phyloP scores from a whole-genome alignment of 2,797 vertebrate species.

The Gastrophryne carolinensis region DNA sequence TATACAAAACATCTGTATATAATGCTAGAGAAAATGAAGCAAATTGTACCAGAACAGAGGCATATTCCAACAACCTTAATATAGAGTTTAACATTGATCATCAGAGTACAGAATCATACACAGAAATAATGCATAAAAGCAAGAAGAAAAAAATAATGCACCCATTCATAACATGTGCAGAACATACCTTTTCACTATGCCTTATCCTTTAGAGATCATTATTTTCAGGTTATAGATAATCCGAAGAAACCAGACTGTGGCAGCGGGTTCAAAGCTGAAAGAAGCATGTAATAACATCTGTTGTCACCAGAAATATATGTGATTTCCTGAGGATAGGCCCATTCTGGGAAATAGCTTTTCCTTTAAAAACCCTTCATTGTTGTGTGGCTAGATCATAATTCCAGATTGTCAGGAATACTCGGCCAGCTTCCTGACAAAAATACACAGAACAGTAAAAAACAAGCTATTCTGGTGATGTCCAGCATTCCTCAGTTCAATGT shows the following conservation, averaged over 20 bases:
- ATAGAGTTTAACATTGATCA: too few relatives aligned
- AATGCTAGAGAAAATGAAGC: too few relatives aligned
- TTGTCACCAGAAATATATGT: conserved; percentile 29
- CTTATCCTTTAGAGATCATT: neutral
- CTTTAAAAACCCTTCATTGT: conserved; percentile 42
- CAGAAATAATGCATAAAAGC: too few relatives aligned
- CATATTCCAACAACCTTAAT: too few relatives aligned
- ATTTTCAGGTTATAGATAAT: neutral
- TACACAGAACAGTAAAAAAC: too few relatives aligned
- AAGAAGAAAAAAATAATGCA: neutral
- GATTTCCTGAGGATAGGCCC: conserved; percentile 44
- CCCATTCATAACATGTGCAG: neutral
- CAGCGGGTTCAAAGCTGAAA: neutral
- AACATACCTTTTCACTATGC: neutral
- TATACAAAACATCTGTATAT: too few relatives aligned
- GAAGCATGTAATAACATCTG: conserved; percentile 25
- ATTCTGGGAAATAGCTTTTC: conserved; percentile 32
- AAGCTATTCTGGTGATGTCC: too few relatives aligned
- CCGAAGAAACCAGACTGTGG: neutral
- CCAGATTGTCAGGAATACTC: conserved; percentile 28
- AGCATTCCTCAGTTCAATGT: too few relatives aligned
- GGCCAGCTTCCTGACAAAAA: conserved; percentile 29
- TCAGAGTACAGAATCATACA: too few relatives aligned
- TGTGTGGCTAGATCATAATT: conserved; percentile 29
- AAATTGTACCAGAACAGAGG: too few relatives aligned